These are phyloP conservation scores for Listronotus bonariensis DNA, from an alignment of 1,140 invertebrate species.

Conservation along the genomic window DNA sequence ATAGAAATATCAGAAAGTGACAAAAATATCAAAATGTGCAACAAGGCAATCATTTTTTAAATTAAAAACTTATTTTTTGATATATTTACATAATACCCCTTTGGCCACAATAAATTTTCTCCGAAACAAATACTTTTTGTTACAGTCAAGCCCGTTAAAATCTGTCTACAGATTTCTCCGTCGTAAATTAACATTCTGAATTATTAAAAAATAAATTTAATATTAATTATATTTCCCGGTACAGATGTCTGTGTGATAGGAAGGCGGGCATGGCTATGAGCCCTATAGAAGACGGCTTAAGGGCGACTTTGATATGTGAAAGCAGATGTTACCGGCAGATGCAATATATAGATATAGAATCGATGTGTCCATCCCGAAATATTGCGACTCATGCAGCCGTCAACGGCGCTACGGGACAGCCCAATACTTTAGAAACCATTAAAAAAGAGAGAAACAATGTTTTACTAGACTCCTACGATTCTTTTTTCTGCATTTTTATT, in stretches of 20 bases:
- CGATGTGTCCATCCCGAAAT: conserved; percentile 42
- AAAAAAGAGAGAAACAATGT: conserved; percentile 17
- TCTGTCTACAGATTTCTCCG: conserved; percentile 9
- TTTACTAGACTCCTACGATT: conserved; percentile 26
- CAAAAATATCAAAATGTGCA: too few relatives aligned
- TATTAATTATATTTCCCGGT: conserved; percentile 35
- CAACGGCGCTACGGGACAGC: conserved; percentile 35
- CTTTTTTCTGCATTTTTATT: background rate
- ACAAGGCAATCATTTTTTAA: too few relatives aligned
- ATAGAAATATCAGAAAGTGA: too few relatives aligned
- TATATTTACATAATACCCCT: too few relatives aligned
- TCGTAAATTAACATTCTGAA: conserved; percentile 19
- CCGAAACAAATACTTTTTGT: too few relatives aligned
- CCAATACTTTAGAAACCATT: conserved; percentile 31
- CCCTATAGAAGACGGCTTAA: conserved; percentile 28
- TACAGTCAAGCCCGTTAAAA: background rate
- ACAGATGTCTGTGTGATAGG: conserved; percentile 37
- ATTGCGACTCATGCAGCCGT: conserved; percentile 44
- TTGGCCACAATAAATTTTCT: too few relatives aligned
- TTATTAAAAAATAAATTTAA: conserved; percentile 28
- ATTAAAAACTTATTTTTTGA: too few relatives aligned
- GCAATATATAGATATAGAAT: conserved; percentile 42
- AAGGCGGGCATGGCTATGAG: conserved; percentile 14
- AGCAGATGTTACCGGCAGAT: conserved; percentile 43
- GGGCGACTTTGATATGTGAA: conserved; percentile 28